Base-by-base conservation (phyloP, 2,113 vertebrate genomes). In the Proterorhinus semilunaris region DNA sequence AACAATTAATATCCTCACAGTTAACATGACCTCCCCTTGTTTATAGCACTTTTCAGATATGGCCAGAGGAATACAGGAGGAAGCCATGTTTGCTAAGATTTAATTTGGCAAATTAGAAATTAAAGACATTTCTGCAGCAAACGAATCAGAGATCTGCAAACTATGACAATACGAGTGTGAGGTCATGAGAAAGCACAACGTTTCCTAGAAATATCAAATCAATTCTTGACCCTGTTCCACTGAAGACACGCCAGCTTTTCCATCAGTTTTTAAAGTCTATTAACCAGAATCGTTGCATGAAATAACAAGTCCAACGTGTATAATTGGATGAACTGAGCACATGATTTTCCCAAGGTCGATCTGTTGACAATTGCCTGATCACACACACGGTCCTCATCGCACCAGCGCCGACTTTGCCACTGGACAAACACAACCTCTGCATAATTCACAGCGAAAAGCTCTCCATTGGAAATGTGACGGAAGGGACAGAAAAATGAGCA, bases 21-120 rank as follows among this genome's bases (percentile, higher is more conserved):
- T 36, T 36, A 36, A 36, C 27, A 36, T 36, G 2, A 36, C 27
- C 27, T 36, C 27, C 27, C 27, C 27, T 36, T 36, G 27, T 36
- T 36, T 36, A 36, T 36, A 36, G 27, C 27, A 36, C 27, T 36
- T 5, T 36, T 75, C 50, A 78, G 64, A 50, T 64, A 76, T 52
- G 46, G 63, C 62, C 57, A 48, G 61, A 62, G 54, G 46, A 61
- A 45, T 65, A 66, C 52, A 65, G 68, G 15, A 43, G 72, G 11
- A 64, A 36, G 12, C 76, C 64, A 12, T 17, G n/a, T 61, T 44
- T n/a, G 42, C 9, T 36, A 8, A 44, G 0, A 9, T 44, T 44
- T 61, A 3, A 10, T 13, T 16, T 8, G 13, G 4, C 15, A 45
- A 9, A 42, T n/a, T 44, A 44, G n/a, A n/a, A 8, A n/a, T 15